phyloP scores from a whole-genome alignment of 1,140 invertebrate genomes.

The Drosophila virilis region DNA sequence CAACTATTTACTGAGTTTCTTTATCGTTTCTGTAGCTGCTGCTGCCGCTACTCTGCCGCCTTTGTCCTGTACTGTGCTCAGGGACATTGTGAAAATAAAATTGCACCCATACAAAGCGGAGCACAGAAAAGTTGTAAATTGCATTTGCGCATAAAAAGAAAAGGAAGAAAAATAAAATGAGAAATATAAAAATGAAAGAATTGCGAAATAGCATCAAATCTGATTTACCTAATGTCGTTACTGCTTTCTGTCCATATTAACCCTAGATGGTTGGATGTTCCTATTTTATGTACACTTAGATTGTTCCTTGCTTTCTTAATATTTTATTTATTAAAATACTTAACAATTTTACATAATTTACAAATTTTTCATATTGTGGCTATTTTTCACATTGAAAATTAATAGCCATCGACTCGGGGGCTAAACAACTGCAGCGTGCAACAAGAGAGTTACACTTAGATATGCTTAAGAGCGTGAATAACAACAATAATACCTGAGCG shows the following conservation, averaged over 20 bases:
- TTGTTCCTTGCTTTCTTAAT: background rate
- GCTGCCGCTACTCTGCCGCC: conserved; percentile 36
- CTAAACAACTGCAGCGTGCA: no score
- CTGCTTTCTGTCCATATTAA: conserved; percentile 16
- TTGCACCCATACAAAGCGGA: conserved; percentile 61
- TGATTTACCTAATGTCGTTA: conserved; percentile 76
- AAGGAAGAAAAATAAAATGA: conserved; percentile 2
- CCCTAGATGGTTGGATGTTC: background rate
- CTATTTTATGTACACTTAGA: background rate
- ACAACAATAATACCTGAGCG: no score
- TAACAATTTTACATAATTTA: no score
- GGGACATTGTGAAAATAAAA: conserved; percentile 54
- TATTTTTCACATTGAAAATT: no score
- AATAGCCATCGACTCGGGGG: no score
- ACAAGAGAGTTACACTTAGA: no score
- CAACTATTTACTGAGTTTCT: conserved; percentile 74
- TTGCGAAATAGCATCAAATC: conserved; percentile 49
- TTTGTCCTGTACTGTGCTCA: conserved; percentile 46
- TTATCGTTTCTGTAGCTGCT: conserved; percentile 45
- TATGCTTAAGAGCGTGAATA: no score
- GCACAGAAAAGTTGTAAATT: conserved; percentile 68
- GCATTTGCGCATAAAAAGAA: conserved; percentile 61
- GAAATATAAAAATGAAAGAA: conserved; percentile 18
- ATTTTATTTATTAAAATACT: no score
- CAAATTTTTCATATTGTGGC: no score